Conservation (phyloP, 2,797 vertebrate genomes). For the Gymnothorax reevesii region DNA sequence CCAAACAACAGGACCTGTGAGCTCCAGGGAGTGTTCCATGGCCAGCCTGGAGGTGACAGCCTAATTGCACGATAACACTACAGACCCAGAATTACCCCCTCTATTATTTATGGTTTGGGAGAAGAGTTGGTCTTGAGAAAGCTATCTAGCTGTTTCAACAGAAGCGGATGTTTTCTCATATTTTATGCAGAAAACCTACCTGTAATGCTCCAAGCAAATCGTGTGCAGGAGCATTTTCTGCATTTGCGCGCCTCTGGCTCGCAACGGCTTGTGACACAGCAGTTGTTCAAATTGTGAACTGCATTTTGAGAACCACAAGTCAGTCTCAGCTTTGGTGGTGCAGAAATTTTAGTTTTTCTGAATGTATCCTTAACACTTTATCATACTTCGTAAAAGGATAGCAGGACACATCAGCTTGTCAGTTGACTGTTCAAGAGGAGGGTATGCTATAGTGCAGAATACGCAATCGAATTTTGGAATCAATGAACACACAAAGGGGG, state of each 20-base stretch:
- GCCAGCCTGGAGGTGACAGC: conserved; percentile 13
- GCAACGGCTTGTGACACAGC: background rate
- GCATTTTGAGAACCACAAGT: background rate
- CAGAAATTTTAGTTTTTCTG: background rate
- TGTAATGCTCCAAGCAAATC: background rate
- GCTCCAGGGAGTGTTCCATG: background rate
- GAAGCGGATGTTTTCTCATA: background rate
- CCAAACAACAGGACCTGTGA: background rate
- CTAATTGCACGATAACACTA: conserved; percentile 3
- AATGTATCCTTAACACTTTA: background rate
- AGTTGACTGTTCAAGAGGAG: background rate
- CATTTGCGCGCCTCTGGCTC: background rate
- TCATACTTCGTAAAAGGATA: background rate
- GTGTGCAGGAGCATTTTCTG: background rate
- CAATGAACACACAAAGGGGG: background rate
- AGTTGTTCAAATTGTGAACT: background rate
- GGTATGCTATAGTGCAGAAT: background rate
- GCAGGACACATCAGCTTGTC: background rate
- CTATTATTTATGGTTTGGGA: conserved; percentile 6
- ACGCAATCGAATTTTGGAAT: background rate
- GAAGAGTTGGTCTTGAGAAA: background rate
- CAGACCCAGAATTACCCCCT: conserved; percentile 10
- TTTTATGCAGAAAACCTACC: background rate
- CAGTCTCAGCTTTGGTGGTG: background rate
- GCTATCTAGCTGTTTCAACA: background rate